These are phyloP conservation scores for Cataglyphis cursor DNA, from an alignment of 2,888 invertebrate genomes.

Conservation along the genomic window DNA sequence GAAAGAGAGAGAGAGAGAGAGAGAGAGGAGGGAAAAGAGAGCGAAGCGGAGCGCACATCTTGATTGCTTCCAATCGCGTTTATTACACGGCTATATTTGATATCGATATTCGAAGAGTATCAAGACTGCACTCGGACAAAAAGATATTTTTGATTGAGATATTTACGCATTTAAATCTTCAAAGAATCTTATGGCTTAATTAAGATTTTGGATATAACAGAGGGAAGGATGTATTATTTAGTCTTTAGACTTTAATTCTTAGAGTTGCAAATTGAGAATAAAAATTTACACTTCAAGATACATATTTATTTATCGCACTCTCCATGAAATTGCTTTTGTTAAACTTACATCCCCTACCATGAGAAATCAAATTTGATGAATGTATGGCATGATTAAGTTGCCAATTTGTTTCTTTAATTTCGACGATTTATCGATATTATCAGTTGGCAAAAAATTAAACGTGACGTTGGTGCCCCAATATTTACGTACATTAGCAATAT, in stretches of 20 bases:
- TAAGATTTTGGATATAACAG: not conserved
- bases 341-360: no score
- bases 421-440: no score
- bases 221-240: not conserved
- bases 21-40: not conserved
- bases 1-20: conserved; percentile 2
- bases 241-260: not conserved
- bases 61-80: not conserved
- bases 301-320: not conserved
- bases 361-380: not conserved
- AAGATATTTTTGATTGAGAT: not conserved
- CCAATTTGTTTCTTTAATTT: not conserved
- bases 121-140: not conserved
- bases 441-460: no score
- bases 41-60: not conserved
- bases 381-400: not conserved
- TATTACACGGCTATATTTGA: not conserved
- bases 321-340: no score
- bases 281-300: not conserved
- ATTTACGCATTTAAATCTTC: not conserved
- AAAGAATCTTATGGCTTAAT: not conserved
- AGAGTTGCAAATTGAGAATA: not conserved
- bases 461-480: not conserved
- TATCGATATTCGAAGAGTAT: not conserved
- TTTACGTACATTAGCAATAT: not conserved